Percentiles rank a stretch among this genome's conserved stretches.
Evolutionary conservation across 1,140 invertebrate species (phyloP).

Genomic region (Cherax destructor): DNA sequence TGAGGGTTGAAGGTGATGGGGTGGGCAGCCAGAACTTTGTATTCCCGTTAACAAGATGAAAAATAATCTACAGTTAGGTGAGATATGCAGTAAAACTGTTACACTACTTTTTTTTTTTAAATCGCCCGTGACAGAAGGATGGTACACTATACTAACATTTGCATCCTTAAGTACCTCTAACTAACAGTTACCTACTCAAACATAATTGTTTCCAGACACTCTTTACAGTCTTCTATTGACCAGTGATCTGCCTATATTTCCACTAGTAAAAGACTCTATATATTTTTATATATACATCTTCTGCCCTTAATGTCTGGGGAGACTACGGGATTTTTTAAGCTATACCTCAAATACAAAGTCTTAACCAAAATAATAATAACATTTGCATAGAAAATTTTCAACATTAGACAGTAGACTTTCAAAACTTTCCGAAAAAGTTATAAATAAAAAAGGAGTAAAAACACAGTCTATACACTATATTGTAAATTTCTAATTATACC

Average conservation of each 20-base stretch:
- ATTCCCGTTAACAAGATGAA: slow-evolving; percentile 49
- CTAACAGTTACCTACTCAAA: slow-evolving; percentile 36
- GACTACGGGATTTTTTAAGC: slow-evolving; percentile 5
- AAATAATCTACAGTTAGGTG: slow-evolving; percentile 43
- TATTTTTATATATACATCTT: slow-evolving; percentile 12
- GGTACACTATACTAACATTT: slow-evolving; percentile 10
- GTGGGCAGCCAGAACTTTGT: slow-evolving; percentile 40
- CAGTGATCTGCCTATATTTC: slow-evolving; percentile 48
- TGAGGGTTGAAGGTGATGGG: neutral
- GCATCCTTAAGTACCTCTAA: slow-evolving; percentile 15
- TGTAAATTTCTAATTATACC: slow-evolving; percentile 48
- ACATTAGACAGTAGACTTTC: slow-evolving; percentile 35
- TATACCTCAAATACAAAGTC: slow-evolving; percentile 43
- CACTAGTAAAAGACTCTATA: slow-evolving; percentile 41
- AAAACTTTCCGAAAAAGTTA: slow-evolving; percentile 25
- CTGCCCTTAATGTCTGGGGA: slow-evolving; percentile 31
- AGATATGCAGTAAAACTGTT: neutral
- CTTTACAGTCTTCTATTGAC: slow-evolving; percentile 38
- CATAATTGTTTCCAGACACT: slow-evolving; percentile 31
- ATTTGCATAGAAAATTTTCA: slow-evolving; percentile 47
- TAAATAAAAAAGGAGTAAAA: slow-evolving; percentile 42
- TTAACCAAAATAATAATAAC: slow-evolving; percentile 47
- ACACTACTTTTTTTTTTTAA: neutral
- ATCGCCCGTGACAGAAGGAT: neutral
- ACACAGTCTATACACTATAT: slow-evolving; percentile 47